Evolutionary conservation across 2,113 vertebrate species (phyloP).

Genomic region (Epinephelus lanceolatus): DNA sequence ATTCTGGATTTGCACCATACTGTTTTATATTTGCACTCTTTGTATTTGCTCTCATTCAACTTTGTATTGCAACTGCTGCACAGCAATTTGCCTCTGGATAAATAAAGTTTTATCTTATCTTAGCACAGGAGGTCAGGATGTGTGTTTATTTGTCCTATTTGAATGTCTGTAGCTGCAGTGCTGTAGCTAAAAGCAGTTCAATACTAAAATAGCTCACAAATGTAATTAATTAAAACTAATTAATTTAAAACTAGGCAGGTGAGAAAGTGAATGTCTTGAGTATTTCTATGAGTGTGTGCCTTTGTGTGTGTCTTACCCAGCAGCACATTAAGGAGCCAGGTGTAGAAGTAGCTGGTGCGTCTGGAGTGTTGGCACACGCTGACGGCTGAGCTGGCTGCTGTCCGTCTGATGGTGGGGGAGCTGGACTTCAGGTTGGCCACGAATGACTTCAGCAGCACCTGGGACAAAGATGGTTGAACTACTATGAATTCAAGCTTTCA

Average conservation of each 20-base stretch:
- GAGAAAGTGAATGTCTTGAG: neutral
- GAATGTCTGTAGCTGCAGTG: neutral
- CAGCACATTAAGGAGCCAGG: slow-evolving; percentile 95
- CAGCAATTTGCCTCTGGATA: too few species aligned
- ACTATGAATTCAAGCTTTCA: neutral
- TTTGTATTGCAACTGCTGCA: too few species aligned
- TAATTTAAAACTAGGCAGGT: neutral
- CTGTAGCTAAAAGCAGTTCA: neutral
- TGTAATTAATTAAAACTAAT: neutral
- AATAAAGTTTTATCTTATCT: too few species aligned
- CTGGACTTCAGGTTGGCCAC: slow-evolving; percentile 93
- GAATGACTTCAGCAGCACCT: slow-evolving; percentile 95
- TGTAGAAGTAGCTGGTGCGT: slow-evolving; percentile 94
- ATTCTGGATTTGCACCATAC: too few species aligned
- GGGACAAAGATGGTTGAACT: neutral
- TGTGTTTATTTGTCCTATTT: neutral
- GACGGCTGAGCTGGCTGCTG: slow-evolving; percentile 92
- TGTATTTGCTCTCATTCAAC: too few species aligned
- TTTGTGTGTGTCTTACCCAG: slow-evolving; percentile 83
- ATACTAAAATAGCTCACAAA: neutral
- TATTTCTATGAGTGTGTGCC: slow-evolving; percentile 28
- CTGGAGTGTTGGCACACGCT: slow-evolving; percentile 95
- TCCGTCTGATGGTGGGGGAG: slow-evolving; percentile 94
- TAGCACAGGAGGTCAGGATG: neutral
- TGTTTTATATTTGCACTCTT: too few species aligned